Evolutionary conservation across 2,113 vertebrate species (phyloP), one percentile per base, ranked within the genome.

Genomic region (Nesoenas mayeri): DNA sequence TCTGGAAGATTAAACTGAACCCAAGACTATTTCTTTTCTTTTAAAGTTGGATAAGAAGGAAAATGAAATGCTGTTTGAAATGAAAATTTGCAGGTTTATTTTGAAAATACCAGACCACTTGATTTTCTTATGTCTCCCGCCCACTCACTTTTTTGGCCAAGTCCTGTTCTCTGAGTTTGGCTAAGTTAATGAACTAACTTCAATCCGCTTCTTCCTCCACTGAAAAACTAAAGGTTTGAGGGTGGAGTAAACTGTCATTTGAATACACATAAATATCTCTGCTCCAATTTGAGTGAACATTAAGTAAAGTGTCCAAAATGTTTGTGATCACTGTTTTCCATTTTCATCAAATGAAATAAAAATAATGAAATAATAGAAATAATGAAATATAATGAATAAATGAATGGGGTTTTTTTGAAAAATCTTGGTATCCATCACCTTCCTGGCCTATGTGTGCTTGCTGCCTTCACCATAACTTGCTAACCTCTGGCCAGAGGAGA

Each of bases 51-150:
- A 18, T 36, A 84, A 83, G 70, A 95, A 86, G 42, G 38, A 84
- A 94, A 89, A 91, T 56, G 42, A 88, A 92, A 60, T 77, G 47
- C 29, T 0, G 13, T 95, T 93, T 95, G 83, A 95, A 95, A 89
- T 95, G 31, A 93, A 93, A 92, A 95, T 83, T 53, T 84, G 31
- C 56, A 71, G 42, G 86, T 93, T 92, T 95, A 78, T 93, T 93
- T 93, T 80, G 69, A 93, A 91, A 93, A 74, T 92, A 78, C 29
- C 86, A 95, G 86, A 86, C 73, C 29, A 48, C 80, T 93, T 74
- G 42, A 92, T 94, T 97, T 95, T 93, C 80, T 71, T 93, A 86
- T 3, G 31, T 29, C 8, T 95, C 14, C 85, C 36, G 90, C 92
- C 65, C 73, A 67, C 72, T 91, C 58, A 8, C 3, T 67, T 50